Base-by-base conservation (phyloP, 1,140 invertebrate species). In the Alviniconcha marisindica region DNA sequence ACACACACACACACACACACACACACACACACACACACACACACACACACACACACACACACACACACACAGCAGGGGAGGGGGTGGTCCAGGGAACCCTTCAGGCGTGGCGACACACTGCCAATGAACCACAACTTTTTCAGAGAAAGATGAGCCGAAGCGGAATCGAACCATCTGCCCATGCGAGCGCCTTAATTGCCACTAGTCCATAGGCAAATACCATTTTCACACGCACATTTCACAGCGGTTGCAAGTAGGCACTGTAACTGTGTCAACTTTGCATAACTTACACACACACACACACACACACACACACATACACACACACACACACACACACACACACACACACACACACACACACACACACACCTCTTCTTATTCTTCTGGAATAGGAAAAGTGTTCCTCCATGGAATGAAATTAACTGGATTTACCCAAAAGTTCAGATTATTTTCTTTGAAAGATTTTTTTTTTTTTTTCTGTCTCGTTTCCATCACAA, bases 11-110 rank as follows among this genome's bases (percentile, higher is more conserved):
- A 74, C 2, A 74, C 36, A 74, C 36, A 42, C 1, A 74, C 36
- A 40, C 36, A 74, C 1, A 74, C 36, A 74, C 36, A 74, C 36
- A 74, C 36, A 74, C 36, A 40, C 36, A 74, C 36, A 74, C 36
- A 74, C 36, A 74, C 36, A 74, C 36, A 44, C 36, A 74, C 36
- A 74, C 36, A 74, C 36, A 44, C n/a, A n/a, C n/a, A n/a, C n/a
- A n/a, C n/a, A n/a, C n/a, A n/a, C n/a, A n/a, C n/a, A n/a, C n/a
- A n/a, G n/a, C n/a, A n/a, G n/a, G n/a, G n/a, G n/a, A n/a, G n/a
- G n/a, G n/a, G n/a, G n/a, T n/a, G n/a, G n/a, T n/a, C n/a, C n/a
- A n/a, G n/a, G n/a, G n/a, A n/a, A n/a, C n/a, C n/a, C n/a, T n/a
- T n/a, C n/a, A n/a, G n/a, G n/a, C 36, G 36, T 21, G 36, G 15